These are phyloP conservation scores for Cheiracanthium punctorium DNA, from an alignment of 2,888 invertebrate species.

Conservation along the genomic window DNA sequence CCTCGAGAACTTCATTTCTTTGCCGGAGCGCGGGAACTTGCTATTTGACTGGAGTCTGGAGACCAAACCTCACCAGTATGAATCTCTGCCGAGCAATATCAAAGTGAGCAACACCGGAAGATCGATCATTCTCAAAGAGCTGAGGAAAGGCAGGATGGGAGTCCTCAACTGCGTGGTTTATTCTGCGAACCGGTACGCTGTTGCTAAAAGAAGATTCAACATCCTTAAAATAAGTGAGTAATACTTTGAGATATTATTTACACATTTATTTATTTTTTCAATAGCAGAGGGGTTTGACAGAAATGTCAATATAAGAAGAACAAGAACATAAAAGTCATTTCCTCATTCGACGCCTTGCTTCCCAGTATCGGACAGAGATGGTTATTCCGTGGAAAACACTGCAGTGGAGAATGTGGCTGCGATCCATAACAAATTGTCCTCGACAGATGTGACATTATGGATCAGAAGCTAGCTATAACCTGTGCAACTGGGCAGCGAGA, in stretches of 20 bases:
- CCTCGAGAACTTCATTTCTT: constrained; percentile 49
- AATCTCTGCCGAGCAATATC: constrained; percentile 48
- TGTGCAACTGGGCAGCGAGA: no score
- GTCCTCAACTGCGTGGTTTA: constrained; percentile 36
- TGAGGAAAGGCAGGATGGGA: constrained; percentile 16
- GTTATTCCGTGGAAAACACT: no score
- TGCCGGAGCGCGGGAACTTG: constrained; percentile 33
- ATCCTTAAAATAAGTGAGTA: constrained; percentile 8
- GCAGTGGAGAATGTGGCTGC: no score
- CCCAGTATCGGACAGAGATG: no score
- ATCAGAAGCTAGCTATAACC: no score
- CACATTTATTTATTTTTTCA: not conserved
- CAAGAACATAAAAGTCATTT: no score
- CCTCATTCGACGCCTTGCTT: no score
- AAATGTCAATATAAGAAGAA: no score
- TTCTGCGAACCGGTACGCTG: constrained; percentile 25
- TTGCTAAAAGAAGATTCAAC: constrained; percentile 52
- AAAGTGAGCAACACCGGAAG: constrained; percentile 41
- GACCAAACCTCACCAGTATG: not conserved
- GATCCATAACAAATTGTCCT: no score
- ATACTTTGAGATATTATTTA: not conserved
- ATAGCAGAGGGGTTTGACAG: no score
- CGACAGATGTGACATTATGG: no score
- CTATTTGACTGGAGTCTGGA: constrained; percentile 46
- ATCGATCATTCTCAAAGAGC: constrained; percentile 27